phyloP scores from a whole-genome alignment of 2,113 vertebrate genomes.

The Sebastes schlegelii region DNA sequence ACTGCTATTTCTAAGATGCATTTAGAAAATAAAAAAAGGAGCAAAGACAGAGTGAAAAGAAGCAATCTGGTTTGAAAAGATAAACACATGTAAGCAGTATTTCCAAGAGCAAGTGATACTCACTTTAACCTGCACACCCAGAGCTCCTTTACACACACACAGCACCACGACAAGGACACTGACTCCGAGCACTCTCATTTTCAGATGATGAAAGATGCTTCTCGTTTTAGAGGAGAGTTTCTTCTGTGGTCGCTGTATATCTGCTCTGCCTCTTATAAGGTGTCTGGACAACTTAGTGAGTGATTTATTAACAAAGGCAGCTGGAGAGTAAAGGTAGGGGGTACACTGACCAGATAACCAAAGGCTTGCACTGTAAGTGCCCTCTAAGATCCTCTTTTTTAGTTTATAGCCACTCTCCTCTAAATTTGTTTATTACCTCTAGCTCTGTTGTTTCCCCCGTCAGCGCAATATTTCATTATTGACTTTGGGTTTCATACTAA shows the following conservation, averaged over 20 bases:
- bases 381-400: constrained; percentile 58
- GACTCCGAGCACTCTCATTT: constrained; percentile 66
- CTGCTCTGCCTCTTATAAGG: constrained; percentile 56
- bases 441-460: constrained; percentile 4
- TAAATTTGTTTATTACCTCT: constrained; percentile 38
- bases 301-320: constrained; percentile 62
- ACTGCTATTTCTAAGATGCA: neutral
- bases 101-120: constrained; percentile 41
- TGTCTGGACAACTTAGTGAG: constrained; percentile 2
- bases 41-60: too few species aligned
- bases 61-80: neutral
- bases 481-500: constrained; percentile 42
- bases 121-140: constrained; percentile 72
- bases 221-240: constrained; percentile 1
- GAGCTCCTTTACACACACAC: constrained; percentile 50
- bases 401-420: constrained; percentile 30
- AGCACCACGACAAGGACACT: constrained; percentile 50
- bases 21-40: neutral
- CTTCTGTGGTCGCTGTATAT: constrained; percentile 10
- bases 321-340: neutral
- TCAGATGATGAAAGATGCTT: constrained; percentile 38
- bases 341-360: constrained; percentile 25
- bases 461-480: constrained; percentile 25
- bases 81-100: neutral
- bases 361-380: neutral